Evolutionary conservation across 2,888 invertebrate genomes (phyloP).

Genomic region (Drosophila kokeensis): DNA sequence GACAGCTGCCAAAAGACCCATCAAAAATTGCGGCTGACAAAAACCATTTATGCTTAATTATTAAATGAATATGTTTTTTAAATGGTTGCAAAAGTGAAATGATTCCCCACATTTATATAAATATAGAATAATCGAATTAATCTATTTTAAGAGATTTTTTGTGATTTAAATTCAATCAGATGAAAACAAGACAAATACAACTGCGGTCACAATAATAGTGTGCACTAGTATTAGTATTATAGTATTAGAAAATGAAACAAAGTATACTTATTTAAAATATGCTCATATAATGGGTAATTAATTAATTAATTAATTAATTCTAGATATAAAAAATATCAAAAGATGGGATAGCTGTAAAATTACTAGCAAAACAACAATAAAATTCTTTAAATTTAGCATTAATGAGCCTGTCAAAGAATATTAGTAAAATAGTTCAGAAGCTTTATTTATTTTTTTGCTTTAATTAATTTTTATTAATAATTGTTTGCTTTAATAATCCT

Average conservation of each 20-base stretch:
- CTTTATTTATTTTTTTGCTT: too few relatives aligned
- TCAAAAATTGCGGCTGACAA: conserved; percentile 26
- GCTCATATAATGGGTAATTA: not conserved
- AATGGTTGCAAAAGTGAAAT: not conserved
- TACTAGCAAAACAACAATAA: too few relatives aligned
- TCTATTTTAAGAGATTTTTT: not conserved
- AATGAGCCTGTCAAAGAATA: too few relatives aligned
- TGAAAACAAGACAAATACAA: not conserved
- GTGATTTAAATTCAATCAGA: not conserved
- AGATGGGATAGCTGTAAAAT: too few relatives aligned
- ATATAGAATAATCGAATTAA: conserved; percentile 9
- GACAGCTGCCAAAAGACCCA: conserved; percentile 52
- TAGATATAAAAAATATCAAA: too few relatives aligned
- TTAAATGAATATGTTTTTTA: not conserved
- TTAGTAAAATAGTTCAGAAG: too few relatives aligned
- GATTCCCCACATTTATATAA: not conserved
- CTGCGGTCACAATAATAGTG: not conserved
- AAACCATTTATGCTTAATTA: conserved; percentile 6
- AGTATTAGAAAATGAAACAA: too few relatives aligned
- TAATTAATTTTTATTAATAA: too few relatives aligned
- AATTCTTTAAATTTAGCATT: too few relatives aligned
- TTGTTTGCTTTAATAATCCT: too few relatives aligned
- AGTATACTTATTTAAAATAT: not conserved
- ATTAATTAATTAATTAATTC: too few relatives aligned
- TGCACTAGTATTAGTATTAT: not conserved